Conservation (phyloP, 2,888 invertebrate genomes). For the Diadegma fenestrale region DNA sequence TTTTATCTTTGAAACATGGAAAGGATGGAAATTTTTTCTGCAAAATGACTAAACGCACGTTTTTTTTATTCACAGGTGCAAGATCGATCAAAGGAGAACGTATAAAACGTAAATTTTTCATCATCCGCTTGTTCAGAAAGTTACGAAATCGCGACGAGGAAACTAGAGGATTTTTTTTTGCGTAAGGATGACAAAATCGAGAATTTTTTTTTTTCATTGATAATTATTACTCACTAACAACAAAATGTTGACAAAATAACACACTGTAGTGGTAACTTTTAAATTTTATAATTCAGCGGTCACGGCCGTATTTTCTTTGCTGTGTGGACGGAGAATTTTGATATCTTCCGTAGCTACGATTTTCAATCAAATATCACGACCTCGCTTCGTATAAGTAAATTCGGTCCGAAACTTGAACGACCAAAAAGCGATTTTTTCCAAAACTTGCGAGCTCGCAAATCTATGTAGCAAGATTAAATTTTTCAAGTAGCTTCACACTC, state of each 20-base stretch:
- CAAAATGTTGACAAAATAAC: slow-evolving; percentile 38
- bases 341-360: slow-evolving; percentile 53
- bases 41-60: background rate
- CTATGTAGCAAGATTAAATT: slow-evolving; percentile 9
- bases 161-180: slow-evolving; percentile 11
- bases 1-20: background rate
- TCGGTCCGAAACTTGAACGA: background rate
- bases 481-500: slow-evolving; percentile 8
- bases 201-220: slow-evolving; percentile 27
- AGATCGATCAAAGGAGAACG: slow-evolving; percentile 82
- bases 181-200: slow-evolving; percentile 17
- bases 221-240: slow-evolving; percentile 27
- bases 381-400: slow-evolving; percentile 10
- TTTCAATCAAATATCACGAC: slow-evolving; percentile 19
- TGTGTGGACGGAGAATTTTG: slow-evolving; percentile 12
- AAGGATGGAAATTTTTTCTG: background rate
- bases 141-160: background rate
- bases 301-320: slow-evolving; percentile 33
- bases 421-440: background rate
- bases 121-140: slow-evolving; percentile 24
- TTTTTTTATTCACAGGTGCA: slow-evolving; percentile 80
- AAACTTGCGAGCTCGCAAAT: background rate
- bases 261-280: slow-evolving; percentile 47
- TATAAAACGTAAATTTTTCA: slow-evolving; percentile 80
- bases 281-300: slow-evolving; percentile 40